These are phyloP conservation scores for Falco biarmicus DNA, from an alignment of 2,797 vertebrate genomes.

Conservation along the genomic window DNA sequence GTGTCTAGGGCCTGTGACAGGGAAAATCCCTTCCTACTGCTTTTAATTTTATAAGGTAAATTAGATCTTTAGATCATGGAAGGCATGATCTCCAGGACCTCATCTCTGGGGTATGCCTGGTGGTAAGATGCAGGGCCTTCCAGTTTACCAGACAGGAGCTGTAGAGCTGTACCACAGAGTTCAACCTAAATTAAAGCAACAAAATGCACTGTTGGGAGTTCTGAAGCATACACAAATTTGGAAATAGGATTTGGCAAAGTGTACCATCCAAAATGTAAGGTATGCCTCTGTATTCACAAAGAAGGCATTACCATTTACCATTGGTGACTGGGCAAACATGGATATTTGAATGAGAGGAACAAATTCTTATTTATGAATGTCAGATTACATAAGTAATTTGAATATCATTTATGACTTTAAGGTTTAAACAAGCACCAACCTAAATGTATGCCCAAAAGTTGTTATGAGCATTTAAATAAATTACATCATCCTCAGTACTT, in stretches of 20 bases:
- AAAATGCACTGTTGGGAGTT: neutral
- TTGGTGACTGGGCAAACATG: neutral
- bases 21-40: neutral
- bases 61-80: neutral
- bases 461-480: neutral
- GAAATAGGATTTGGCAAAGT: neutral
- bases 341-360: neutral
- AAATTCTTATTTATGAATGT: slow-evolving; percentile 1
- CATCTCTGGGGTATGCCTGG: neutral
- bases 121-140: neutral
- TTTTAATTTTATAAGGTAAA: slow-evolving; percentile 27
- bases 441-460: neutral
- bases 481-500: neutral
- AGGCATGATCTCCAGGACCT: neutral
- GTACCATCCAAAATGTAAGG: neutral
- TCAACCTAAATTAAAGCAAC: neutral
- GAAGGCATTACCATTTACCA: neutral
- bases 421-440: neutral
- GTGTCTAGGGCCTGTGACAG: neutral
- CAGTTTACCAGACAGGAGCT: neutral
- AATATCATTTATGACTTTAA: neutral
- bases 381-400: slow-evolving; percentile 1
- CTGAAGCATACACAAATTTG: neutral
- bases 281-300: neutral
- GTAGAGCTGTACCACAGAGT: neutral